Base-by-base conservation (phyloP, 2,113 vertebrate species). In the Todiramphus chloris region DNA sequence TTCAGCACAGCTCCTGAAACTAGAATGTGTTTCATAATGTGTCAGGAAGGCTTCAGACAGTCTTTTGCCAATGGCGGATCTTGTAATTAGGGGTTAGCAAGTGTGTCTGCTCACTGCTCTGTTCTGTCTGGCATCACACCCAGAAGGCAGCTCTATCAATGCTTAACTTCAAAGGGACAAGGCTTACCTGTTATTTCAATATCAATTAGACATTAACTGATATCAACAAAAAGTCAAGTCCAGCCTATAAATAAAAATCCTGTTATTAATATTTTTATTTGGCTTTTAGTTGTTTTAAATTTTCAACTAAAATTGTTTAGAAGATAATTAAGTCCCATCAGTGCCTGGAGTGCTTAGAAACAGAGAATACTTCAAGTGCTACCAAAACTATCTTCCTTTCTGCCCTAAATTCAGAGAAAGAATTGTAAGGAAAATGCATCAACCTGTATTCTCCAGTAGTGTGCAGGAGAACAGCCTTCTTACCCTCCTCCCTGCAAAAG, bases 241-340 rank as follows among this genome's bases (percentile, higher is more conserved):
- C 56, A 87, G 69, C 58, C 50, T 76, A 25, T 46, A 68, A 93
- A 70, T 76, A 81, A 93, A 95, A 84, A 12, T 13, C 33, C 58
- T 64, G 43, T 41, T 92, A 89, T 89, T 96, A 93, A 79, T 93
- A 48, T 66, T 95, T 83, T 93, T 70, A 68, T 89, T 14, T 87
- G 60, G 14, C 0, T 72, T 58, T 92, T 87, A 63, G 64, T 68
- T 93, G 79, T 78, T 81, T 93, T 83, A 70, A 43, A 51, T 91
- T 87, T 83, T 78, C 67, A 1, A 48, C 53, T 84, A 11, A 37
- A 89, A 79, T 87, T 85, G 59, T 91, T 81, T 80, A 21, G 76
- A 59, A 79, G 73, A 64, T 82, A 89, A 91, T 91, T 78, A 84
- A 93, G 69, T 89, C 74, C 66, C 80, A 67, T 63, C 6, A 1